Evolutionary conservation across 2,888 invertebrate species (phyloP), one percentile per base, ranked within the genome.

Genomic region (Schrankia costaestrigalis): DNA sequence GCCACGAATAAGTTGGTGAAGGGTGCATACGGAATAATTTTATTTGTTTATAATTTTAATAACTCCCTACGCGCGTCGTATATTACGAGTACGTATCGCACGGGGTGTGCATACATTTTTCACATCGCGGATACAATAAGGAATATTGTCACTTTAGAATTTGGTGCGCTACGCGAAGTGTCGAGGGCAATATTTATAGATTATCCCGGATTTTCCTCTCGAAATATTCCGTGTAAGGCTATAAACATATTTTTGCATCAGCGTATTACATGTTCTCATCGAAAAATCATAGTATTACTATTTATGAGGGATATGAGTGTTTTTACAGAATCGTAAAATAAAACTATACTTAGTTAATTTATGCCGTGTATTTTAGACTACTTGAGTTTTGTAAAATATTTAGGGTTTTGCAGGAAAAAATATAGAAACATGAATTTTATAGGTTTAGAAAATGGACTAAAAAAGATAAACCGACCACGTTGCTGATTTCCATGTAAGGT

Each of bases 41-140:
- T 85, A 85, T 85, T 84, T 85, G 84, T 85, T 84, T 84, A 82
- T 84, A 84, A 85, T 84, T 85, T 84, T 85, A 85, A 86, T 86
- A 85, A 82, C 81, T 74, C 82, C 82, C 78, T 56, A 58, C 63
- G 59, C 68, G 57, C 69, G 63, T 43, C 66, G 60, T 70, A 71
- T 71, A 68, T 73, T 64, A 56, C 58, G 40, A 41, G 27, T 9
- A 35, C 9, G 22, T 21, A 25, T 9, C 29, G 41, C 47, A 32
- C 50, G 67, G 80, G 79, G 80, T 71, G 77, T 71, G 78, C 73
- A 76, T 78, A 78, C 74, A 83, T 85, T 85, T 84, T 81, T 82
- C 81, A 77, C 73, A 57, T 62, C 62, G 49, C 56, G 56, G 58
- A 53, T 67, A 73, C 75, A 81, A 78, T 81, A 80, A 79, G 74